Conservation (phyloP, 1,140 invertebrate species). For the Anoplophora glabripennis region DNA sequence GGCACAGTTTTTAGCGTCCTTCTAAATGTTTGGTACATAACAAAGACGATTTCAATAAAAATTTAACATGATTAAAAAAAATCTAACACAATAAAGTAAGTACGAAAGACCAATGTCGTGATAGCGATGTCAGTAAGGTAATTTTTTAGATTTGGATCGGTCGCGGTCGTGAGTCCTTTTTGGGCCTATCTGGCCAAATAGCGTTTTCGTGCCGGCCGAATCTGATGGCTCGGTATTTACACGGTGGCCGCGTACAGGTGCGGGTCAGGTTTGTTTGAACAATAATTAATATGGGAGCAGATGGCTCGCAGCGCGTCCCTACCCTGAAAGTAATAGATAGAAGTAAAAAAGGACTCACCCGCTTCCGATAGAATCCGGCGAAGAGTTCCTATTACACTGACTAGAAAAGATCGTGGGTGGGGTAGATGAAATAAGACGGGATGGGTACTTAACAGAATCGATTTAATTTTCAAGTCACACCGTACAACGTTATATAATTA, state of each 20-base stretch:
- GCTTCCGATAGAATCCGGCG: not conserved
- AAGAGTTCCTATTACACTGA: not conserved
- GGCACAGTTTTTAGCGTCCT: too few species aligned
- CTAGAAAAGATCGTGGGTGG: conserved; percentile 9
- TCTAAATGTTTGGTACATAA: too few species aligned
- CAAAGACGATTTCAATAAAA: too few species aligned
- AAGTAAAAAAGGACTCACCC: conserved; percentile 16
- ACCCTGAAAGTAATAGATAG: too few species aligned
- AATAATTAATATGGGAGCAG: conserved; percentile 9
- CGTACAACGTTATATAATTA: conserved; percentile 48
- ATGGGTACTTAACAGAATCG: conserved; percentile 38
- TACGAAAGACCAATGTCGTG: too few species aligned
- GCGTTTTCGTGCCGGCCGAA: conserved; percentile 7
- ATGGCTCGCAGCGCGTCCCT: conserved; percentile 6
- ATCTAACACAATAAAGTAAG: too few species aligned
- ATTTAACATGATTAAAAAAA: too few species aligned
- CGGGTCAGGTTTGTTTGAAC: not conserved
- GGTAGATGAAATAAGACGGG: too few species aligned
- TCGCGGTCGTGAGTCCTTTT: too few species aligned
- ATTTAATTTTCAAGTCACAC: conserved; percentile 48
- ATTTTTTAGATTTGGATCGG: too few species aligned
- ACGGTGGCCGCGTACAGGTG: conserved; percentile 16
- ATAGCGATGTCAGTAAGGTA: too few species aligned
- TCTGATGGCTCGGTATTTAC: conserved; percentile 7
- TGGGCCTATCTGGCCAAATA: not conserved